Base-by-base conservation (phyloP, 2,888 invertebrate species). In the Tromatobia lineatoria region DNA sequence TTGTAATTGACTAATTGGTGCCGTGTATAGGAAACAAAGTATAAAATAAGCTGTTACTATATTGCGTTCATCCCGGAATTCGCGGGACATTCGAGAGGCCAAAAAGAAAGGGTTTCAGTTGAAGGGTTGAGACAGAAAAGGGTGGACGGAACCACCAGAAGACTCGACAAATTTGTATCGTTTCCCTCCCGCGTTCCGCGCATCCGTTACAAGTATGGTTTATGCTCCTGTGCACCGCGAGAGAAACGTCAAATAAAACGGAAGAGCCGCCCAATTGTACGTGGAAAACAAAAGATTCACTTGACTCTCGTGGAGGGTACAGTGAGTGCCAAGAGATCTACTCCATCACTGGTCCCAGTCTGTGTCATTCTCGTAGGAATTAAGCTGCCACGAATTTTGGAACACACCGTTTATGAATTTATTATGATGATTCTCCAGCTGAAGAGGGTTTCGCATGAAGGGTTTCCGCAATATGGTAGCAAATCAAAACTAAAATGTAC, bases 261-360 rank as follows among this genome's bases (percentile, higher is more conserved):
- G 13, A 70, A 80, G 78, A 79, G 71, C 71, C 78, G 52, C 78
- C 81, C 84, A 66, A 85, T 85, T 85, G 81, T 85, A 78, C 54
- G 78, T 64, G 57, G 64, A 71, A 85, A 78, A 85, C 84, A 81
- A 85, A 85, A 85, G 81, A 75, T 85, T 85, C 84, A 75, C 81
- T 85, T 85, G 81, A 85, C 84, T 85, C 71, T 81, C 76, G 66
- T 74, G 61, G 18, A 42, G 45, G 50, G 45, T 67, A 52, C 66
- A 59, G 57, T 70, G 75, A 78, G 76, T 23, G 76, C 71, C 70
- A 71, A 67, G 61, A 83, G 67, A 83, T 67, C 20, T 38, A 42
- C 52, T 83, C 29, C 20, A 34, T 70, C 45, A 54, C 54, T 64
- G 69, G 20, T 18, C 59, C 42, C 13, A 42, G 66, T 54, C 66